phyloP scores from a whole-genome alignment of 1,140 invertebrate genomes.

The Rhagoletis zephyria region DNA sequence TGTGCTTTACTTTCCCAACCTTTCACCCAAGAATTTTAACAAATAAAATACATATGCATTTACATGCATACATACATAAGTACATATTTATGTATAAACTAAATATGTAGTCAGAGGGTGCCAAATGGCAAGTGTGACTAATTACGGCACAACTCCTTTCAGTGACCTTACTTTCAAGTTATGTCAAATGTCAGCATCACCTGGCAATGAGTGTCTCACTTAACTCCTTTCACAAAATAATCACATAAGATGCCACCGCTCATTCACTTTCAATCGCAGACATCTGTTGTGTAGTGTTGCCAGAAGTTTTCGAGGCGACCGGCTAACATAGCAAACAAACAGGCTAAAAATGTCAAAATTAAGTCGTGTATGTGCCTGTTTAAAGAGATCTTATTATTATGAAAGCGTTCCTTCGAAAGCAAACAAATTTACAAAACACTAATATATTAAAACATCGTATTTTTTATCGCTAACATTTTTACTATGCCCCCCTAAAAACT shows the following conservation, averaged over 20 bases:
- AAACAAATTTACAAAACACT: no score
- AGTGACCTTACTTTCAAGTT: constrained; percentile 3
- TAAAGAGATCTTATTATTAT: neutral
- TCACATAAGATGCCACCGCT: neutral
- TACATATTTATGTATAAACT: neutral
- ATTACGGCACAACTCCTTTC: neutral
- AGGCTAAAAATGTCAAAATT: neutral
- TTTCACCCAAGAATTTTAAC: neutral
- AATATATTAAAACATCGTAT: no score
- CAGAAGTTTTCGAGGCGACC: neutral
- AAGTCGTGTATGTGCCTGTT: neutral
- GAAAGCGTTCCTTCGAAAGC: neutral
- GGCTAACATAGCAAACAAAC: neutral
- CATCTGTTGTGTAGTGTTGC: neutral
- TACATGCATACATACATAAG: neutral
- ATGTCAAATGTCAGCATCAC: neutral
- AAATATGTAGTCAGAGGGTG: neutral
- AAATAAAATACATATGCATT: neutral
- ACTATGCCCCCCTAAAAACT: no score
- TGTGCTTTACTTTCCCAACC: neutral
- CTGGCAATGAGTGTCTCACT: neutral
- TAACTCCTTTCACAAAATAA: neutral
- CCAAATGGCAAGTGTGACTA: neutral
- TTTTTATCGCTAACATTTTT: no score
- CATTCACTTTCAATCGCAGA: no score